A percentile compares a stretch with the other conserved stretches of the same genome.
phyloP scores from a whole-genome alignment of 1,140 invertebrate species.

The Meteorus sp. region DNA sequence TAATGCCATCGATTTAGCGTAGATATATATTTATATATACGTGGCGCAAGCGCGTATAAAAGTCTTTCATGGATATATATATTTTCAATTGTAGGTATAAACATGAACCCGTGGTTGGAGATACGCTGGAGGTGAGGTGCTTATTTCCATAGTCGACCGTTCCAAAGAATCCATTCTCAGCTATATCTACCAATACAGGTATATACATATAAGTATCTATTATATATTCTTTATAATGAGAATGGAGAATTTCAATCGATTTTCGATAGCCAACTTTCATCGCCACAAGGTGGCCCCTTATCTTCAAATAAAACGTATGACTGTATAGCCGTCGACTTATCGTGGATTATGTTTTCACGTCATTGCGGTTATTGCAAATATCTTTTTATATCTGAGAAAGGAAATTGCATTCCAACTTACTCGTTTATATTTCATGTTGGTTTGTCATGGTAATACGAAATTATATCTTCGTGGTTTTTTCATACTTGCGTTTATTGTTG shows the following conservation, averaged over 20 bases:
- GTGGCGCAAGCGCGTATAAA: background rate
- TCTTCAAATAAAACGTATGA: background rate
- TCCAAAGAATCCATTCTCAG: background rate
- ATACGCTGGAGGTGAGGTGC: too few species aligned
- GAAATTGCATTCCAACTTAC: background rate
- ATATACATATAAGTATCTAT: background rate
- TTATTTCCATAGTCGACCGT: constrained; percentile 7
- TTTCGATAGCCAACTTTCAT: constrained; percentile 24
- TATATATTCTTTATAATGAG: background rate
- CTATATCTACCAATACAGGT: constrained; percentile 1
- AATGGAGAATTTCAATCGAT: constrained; percentile 25
- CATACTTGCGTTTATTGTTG: too few species aligned
- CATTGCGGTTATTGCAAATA: background rate
- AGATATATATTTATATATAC: background rate
- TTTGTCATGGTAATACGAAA: too few species aligned
- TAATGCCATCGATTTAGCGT: background rate
- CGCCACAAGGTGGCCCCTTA: background rate
- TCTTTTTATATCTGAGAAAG: background rate
- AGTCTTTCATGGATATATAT: background rate
- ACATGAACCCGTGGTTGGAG: background rate
- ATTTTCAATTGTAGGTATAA: background rate
- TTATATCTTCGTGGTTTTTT: too few species aligned
- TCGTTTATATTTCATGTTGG: too few species aligned
- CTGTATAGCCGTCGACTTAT: background rate
- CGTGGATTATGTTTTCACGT: constrained; percentile 6